Base-by-base conservation (phyloP, 1,140 invertebrate species). In the Lethrus apterus region DNA sequence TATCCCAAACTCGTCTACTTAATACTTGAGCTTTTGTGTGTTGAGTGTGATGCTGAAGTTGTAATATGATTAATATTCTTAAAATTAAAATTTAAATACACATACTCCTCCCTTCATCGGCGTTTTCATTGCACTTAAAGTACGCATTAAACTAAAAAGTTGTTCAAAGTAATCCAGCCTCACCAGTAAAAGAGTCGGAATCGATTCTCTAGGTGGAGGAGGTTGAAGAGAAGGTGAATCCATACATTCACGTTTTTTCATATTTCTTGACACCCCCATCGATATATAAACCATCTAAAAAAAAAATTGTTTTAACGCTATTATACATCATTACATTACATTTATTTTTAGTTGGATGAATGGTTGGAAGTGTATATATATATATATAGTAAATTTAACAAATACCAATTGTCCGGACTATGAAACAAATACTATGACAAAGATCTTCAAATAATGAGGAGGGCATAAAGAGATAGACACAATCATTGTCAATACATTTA, bases 1-100 rank as follows among this genome's bases (percentile, higher is more conserved):
- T 90, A 52, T 95, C 92, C 93, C 93, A 95, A 0, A 95, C 88
- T 23, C 87, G 74, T 18, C 92, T 73, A 0, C 92, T 95, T 21
- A 95, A 64, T 0, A 94, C 77, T 64, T 93, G 86, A 0, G 89
- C 90, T 72, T 92, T 93, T 2, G 86, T 91, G 57, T 93, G 85
- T 1, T 86, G 79, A 46, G 88, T 78, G n/a, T 80, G 76, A 54
- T 87, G 81, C 80, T 80, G 52, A 36, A 67, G 65, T 26, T 26
- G n/a, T n/a, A 26, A 38, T n/a, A n/a, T n/a, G n/a, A 38, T 21
- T 21, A 21, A 21, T 21, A 2, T 17, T 50, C n/a, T 40, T 34
- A 9, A 29, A 34, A 38, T 32, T 9, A n/a, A 21, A 19, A 21
- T 42, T 18, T 9, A 38, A 29, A n/a, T 10, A 40, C 51, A 64